Percentiles rank a stretch among this genome's conserved stretches.
Conservation (phyloP, 2,797 vertebrate species). For the Sebastes variabilis region DNA sequence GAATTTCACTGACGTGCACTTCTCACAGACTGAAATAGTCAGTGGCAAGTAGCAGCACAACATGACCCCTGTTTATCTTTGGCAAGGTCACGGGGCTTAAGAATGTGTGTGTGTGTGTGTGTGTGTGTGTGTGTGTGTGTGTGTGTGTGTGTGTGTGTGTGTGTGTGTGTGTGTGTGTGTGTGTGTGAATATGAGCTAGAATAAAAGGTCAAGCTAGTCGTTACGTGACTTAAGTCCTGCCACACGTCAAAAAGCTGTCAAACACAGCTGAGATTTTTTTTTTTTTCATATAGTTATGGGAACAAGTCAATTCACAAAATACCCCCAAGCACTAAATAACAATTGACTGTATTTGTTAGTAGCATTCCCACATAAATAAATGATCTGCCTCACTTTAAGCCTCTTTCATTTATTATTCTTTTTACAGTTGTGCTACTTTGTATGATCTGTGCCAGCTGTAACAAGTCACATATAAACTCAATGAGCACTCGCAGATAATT, state of each 20-base stretch:
- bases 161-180: background rate
- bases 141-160: background rate
- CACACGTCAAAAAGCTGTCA: conserved; percentile 36
- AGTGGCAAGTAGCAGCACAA: conserved; percentile 26
- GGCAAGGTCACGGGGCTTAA: conserved; percentile 22
- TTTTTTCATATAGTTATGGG: background rate
- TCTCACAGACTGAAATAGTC: conserved; percentile 79
- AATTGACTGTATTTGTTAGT: background rate
- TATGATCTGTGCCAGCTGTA: background rate
- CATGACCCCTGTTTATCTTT: conserved; percentile 58
- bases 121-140: conserved; percentile 7
- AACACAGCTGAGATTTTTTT: background rate
- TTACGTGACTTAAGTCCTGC: background rate
- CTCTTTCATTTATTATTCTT: background rate
- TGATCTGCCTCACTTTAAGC: background rate
- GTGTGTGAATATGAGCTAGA: background rate
- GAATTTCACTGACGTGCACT: conserved; percentile 64
- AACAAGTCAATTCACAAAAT: background rate
- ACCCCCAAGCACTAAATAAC: background rate
- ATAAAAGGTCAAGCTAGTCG: background rate
- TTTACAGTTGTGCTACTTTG: background rate
- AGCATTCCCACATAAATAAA: background rate
- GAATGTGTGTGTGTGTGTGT: conserved; percentile 1
- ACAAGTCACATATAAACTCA: background rate
- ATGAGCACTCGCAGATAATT: background rate